Evolutionary conservation across 2,113 vertebrate species (phyloP).

Genomic region (Sturnus vulgaris): DNA sequence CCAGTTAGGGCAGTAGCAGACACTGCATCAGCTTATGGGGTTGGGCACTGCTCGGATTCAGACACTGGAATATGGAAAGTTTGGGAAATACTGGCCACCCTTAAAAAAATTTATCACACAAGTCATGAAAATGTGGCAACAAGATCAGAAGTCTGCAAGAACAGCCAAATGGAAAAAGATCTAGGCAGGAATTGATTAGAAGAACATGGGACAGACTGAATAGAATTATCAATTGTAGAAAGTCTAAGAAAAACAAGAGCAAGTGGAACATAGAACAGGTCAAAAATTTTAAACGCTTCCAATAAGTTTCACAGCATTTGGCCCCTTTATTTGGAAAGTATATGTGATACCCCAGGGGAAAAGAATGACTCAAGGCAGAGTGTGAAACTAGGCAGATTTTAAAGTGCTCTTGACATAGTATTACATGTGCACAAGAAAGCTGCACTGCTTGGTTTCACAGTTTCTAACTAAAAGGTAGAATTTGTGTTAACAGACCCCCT

Average conservation of each 20-base stretch:
- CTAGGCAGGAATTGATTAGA: background rate
- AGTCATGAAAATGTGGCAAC: constrained; percentile 11
- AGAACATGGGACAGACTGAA: background rate
- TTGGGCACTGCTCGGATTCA: background rate
- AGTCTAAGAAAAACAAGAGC: constrained; percentile 8
- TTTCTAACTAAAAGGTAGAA: background rate
- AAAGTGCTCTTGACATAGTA: background rate
- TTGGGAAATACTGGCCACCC: background rate
- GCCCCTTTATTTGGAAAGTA: constrained; percentile 18
- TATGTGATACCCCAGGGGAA: background rate
- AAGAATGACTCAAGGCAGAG: background rate
- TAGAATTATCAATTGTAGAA: constrained; percentile 4
- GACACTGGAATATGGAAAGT: background rate
- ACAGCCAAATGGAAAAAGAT: constrained; percentile 24
- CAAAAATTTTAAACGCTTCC: constrained; percentile 16
- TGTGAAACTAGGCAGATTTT: background rate
- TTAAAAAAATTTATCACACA: background rate
- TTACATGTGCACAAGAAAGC: background rate
- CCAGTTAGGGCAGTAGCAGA: background rate
- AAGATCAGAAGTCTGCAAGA: background rate
- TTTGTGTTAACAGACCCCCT: background rate
- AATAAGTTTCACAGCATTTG: constrained; percentile 33
- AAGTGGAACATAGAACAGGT: constrained; percentile 7
- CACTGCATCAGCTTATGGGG: background rate
- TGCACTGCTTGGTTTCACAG: background rate